Evolutionary conservation across 2,113 vertebrate genomes (phyloP), one percentile per base, ranked within the genome.

Genomic region (Podarcis cretensis): DNA sequence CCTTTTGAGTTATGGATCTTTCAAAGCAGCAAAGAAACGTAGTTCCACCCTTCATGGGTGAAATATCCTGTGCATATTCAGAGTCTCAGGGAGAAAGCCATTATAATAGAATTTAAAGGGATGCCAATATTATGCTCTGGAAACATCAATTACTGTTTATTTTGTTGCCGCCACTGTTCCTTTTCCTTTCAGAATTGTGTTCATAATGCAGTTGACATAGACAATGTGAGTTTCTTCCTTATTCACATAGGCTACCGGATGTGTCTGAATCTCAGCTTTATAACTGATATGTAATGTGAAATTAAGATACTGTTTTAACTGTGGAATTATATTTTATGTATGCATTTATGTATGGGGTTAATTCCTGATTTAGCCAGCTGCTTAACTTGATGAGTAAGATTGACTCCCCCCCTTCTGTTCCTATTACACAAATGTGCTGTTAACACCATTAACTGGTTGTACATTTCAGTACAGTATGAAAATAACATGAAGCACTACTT

Each of bases 61-160:
- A 94, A 91, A 87, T 92, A 88, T 16, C 65, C 68, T 85, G 83
- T 92, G 88, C 5, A 32, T 89, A 88, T 89, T 90, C 93, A 90
- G 91, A 54, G 90, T 88, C 18, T 68, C n/a, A 89, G 92, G 84
- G 82, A 81, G 83, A 91, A 92, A 93, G 92, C 86, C 93, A 89
- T 93, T 94, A 88, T 78, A 81, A 90, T 94, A 92, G 82, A 91
- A 94, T 92, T 94, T 92, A 95, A 93, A 86, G 91, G 91, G 86
- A 94, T 87, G 81, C 71, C 91, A 95, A 91, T 76, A 90, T 91
- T 90, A 89, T 87, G 89, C 83, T 80, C 81, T 90, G 80, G 91
- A 95, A 93, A 89, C 93, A 94, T 84, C 89, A 92, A 89, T 95
- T 95, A 89, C 87, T 92, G 84, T 92, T 90, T 81, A 86, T 80